phyloP scores from a whole-genome alignment of 2,113 vertebrate species.

The Pluvianellus socialis region DNA sequence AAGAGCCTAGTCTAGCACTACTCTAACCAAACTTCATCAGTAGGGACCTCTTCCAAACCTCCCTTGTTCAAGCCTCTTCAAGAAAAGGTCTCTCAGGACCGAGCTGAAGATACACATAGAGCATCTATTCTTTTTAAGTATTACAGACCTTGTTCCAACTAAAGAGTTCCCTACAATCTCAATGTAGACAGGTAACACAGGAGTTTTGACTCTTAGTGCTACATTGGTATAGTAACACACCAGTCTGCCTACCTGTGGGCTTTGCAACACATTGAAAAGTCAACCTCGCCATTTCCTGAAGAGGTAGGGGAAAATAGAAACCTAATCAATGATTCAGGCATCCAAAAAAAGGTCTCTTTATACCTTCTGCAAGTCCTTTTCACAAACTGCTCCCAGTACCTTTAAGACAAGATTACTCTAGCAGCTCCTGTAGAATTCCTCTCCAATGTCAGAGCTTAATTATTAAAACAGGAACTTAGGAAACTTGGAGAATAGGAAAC shows the following conservation, averaged over 20 bases:
- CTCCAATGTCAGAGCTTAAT: background rate
- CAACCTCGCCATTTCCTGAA: background rate
- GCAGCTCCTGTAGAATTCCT: background rate
- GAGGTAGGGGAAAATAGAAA: background rate
- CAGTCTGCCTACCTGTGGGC: background rate
- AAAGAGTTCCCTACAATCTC: background rate
- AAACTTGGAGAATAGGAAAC: background rate
- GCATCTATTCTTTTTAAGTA: background rate
- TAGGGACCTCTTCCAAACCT: background rate
- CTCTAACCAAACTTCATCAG: background rate
- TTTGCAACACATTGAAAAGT: background rate
- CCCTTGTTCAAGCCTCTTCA: background rate
- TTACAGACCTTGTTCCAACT: background rate
- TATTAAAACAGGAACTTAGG: background rate
- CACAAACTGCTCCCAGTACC: background rate
- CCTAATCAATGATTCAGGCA: background rate
- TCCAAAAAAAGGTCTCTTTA: background rate
- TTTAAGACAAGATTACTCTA: background rate
- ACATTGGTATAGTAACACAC: background rate
- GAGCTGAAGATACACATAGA: background rate
- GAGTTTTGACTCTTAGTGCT: background rate
- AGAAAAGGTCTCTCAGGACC: background rate
- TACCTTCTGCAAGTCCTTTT: background rate
- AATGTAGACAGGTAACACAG: background rate
- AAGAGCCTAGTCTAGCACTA: background rate